Conservation (phyloP, 2,888 invertebrate genomes). For the Hirudinaria manillensis region DNA sequence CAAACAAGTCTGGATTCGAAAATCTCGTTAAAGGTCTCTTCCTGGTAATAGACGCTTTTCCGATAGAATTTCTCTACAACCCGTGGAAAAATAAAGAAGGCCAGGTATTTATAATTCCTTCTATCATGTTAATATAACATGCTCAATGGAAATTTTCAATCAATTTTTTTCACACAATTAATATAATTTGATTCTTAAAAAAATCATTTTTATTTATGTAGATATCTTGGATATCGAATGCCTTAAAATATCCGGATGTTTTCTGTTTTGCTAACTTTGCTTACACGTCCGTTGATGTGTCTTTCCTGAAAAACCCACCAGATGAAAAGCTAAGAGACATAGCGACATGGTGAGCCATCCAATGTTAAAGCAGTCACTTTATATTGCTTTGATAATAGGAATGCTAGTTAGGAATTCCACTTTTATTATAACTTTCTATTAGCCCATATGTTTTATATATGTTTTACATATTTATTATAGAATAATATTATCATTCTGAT, state of each 20-base stretch:
- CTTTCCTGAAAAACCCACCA: slow-evolving; percentile 84
- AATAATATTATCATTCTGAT: not conserved
- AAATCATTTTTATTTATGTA: slow-evolving; percentile 40
- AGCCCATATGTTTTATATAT: not conserved
- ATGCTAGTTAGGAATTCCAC: not conserved
- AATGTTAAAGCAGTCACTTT: not conserved
- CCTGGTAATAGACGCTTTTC: slow-evolving; percentile 55
- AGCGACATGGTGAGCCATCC: slow-evolving; percentile 68
- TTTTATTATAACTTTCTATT: not conserved
- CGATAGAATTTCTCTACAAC: slow-evolving; percentile 72
- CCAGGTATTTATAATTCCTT: slow-evolving; percentile 55
- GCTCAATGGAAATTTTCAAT: no score
- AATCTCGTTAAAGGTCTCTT: slow-evolving; percentile 64
- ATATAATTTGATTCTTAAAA: no score
- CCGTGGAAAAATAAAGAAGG: slow-evolving; percentile 90
- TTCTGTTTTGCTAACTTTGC: slow-evolving; percentile 89
- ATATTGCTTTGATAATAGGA: not conserved
- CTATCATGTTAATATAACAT: not conserved
- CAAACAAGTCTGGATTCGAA: slow-evolving; percentile 71
- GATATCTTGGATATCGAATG: slow-evolving; percentile 77
- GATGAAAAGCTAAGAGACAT: slow-evolving; percentile 91
- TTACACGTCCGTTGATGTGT: slow-evolving; percentile 76
- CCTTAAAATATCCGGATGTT: slow-evolving; percentile 82
- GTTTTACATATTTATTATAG: not conserved
- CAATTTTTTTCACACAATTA: no score